Base-by-base conservation (phyloP, 2,797 vertebrate species). In the Salarias fasciatus region DNA sequence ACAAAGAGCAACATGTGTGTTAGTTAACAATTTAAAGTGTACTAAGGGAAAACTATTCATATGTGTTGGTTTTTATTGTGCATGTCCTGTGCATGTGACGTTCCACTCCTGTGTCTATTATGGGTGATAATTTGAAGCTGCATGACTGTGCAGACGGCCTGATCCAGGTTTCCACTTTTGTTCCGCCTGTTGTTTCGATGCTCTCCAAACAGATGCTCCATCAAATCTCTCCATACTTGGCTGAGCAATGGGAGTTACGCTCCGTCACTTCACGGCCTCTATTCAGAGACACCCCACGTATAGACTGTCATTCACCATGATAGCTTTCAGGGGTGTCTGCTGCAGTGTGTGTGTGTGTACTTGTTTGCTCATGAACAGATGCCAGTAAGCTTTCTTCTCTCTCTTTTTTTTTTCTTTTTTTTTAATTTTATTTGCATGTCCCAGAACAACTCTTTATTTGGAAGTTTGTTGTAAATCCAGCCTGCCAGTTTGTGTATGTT, bases 161-260 rank as follows among this genome's bases (percentile, higher is more conserved):
- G 64, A 67, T 79, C 76, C 81, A 82, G 63, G 85, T 83, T 85
- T 88, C 75, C 72, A 78, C 77, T 82, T 69, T 66, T 77, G 82
- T 86, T 88, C 79, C 46, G 75, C 84, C 77, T 80, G 75, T 87
- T 88, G 86, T 83, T 77, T 77, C 72, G 47, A 57, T 46, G 53
- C 65, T 81, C 69, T 82, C 85, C 75, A 88, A 88, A 88, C 85
- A 89, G 87, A 89, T 83, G 85, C 81, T 88, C 71, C 79, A 87
- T 89, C 87, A 89, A 81, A 85, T 80, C 78, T 72, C 80, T 87
- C 80, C 82, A 82, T 82, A 75, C 83, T 86, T 84, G 80, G 76
- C 80, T 85, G 84, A 82, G 76, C 76, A 79, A 56, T 72, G 72
- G 75, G 72, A 86, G 71, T 75, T 76, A 60, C 52, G 36, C 59